phyloP scores from a whole-genome alignment of 2,797 vertebrate species.

The Pogonophryne albipinna region DNA sequence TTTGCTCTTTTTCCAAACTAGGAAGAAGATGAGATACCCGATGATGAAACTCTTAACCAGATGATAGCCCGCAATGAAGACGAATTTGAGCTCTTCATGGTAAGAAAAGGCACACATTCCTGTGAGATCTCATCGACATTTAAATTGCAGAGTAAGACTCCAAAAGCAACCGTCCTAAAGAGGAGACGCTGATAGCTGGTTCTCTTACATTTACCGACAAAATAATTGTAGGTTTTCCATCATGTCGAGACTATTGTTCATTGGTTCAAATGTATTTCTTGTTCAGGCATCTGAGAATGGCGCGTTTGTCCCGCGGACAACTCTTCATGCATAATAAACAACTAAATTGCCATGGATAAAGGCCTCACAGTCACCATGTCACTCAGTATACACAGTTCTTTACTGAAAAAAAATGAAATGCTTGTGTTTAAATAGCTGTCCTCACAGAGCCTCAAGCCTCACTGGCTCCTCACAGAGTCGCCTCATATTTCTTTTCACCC shows the following conservation, averaged over 20 bases:
- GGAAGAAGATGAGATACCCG: slow-evolving; percentile 99
- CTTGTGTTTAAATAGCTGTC: not conserved
- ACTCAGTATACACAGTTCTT: not conserved
- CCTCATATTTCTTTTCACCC: not conserved
- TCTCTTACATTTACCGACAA: not conserved
- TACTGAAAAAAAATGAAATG: no score
- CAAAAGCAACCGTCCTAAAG: not conserved
- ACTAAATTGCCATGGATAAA: not conserved
- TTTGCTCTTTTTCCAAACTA: slow-evolving; percentile 55
- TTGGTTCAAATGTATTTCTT: not conserved
- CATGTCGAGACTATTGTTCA: not conserved
- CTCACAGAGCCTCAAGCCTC: no score
- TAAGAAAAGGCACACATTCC: slow-evolving; percentile 70
- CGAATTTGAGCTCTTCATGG: slow-evolving; percentile 99
- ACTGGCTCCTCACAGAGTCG: not conserved
- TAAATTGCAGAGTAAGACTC: not conserved
- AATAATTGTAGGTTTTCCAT: slow-evolving; percentile 15
- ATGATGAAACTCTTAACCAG: slow-evolving; percentile 98
- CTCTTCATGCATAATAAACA: not conserved
- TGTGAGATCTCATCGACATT: not conserved
- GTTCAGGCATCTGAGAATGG: not conserved
- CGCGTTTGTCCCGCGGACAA: not conserved
- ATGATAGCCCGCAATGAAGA: slow-evolving; percentile 98
- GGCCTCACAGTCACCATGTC: not conserved
- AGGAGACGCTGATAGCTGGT: not conserved